Evolutionary conservation across 2,888 invertebrate species (phyloP).

Genomic region (Agrypnus murinus): DNA sequence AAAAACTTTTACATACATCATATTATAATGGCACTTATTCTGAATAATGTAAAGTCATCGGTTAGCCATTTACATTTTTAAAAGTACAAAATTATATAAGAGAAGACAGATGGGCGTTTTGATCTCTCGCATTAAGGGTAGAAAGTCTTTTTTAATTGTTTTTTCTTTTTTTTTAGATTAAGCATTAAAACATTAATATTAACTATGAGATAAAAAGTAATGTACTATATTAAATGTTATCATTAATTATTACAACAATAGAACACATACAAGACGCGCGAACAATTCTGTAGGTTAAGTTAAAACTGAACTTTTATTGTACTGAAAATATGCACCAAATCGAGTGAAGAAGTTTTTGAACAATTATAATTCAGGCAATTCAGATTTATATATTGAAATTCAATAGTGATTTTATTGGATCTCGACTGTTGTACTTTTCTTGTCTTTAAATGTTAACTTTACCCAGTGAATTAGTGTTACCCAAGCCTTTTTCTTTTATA

Average conservation of each 20-base stretch:
- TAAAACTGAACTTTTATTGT: slow-evolving; percentile 13
- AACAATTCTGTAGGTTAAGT: slow-evolving; percentile 51
- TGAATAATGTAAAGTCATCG: slow-evolving; percentile 25
- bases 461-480: no score
- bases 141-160: slow-evolving; percentile 63
- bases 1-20: slow-evolving; percentile 2
- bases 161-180: slow-evolving; percentile 57
- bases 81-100: slow-evolving; percentile 69
- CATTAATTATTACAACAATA: slow-evolving; percentile 39
- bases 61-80: slow-evolving; percentile 48
- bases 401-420: no score
- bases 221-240: slow-evolving; percentile 42
- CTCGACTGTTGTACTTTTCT: no score
- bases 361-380: no score
- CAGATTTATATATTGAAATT: no score
- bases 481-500: no score
- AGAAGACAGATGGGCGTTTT: slow-evolving; percentile 60
- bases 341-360: slow-evolving; percentile 4
- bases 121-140: slow-evolving; percentile 68
- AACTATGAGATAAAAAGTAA: slow-evolving; percentile 33
- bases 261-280: slow-evolving; percentile 47
- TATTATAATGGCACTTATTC: not conserved
- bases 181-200: slow-evolving; percentile 23
- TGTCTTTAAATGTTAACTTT: no score
- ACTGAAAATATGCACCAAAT: not conserved